Evolutionary conservation across 2,113 vertebrate genomes (phyloP), one percentile per base, ranked within the genome.

Genomic region (Nesogale talazaci): DNA sequence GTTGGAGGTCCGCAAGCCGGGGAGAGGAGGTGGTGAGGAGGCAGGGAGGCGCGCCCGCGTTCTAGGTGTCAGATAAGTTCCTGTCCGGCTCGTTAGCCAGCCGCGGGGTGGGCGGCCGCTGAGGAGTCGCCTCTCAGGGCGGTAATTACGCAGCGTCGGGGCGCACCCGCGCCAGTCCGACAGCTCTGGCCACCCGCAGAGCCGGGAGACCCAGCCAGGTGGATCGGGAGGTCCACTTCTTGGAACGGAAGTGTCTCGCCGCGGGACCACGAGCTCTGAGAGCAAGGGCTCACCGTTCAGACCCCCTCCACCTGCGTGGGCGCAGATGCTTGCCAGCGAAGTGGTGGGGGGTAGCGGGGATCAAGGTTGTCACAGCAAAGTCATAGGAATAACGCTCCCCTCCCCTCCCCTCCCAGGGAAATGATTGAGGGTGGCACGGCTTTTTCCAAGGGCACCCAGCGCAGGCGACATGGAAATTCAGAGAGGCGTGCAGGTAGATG

Each of bases 61-160:
- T 22, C 87, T 69, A 46, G 86, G 83, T 97, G 97, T 98, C 98
- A 97, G 97, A 92, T 96, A 98, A 98, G 97, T 98, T 97, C 97
- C 98, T 98, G 98, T 98, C 98, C 97, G 97, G 96, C 97, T 98
- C 97, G 96, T 98, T 98, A 98, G 98, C 98, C 94, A 91, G 94
- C 46, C 14, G 20, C 19, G 1, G 27, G 97, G 97, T 97, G 93
- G 97, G 98, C 98, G 97, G 97, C 97, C 95, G 97, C 98, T 97
- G 97, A 97, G 94, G 97, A 98, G 97, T 97, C 95, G 97, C 97
- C 97, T 98, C 98, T 98, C 98, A 98, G 98, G 59, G 22, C 98
- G 98, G 98, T 98, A 98, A 98, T 98, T 98, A 98, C 97, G 97
- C 98, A 97, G 98, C 97, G 98, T 98, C 98, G 97, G 97, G 98